Base-by-base conservation (phyloP, 2,797 vertebrate species). In the Adelosebastes latens region DNA sequence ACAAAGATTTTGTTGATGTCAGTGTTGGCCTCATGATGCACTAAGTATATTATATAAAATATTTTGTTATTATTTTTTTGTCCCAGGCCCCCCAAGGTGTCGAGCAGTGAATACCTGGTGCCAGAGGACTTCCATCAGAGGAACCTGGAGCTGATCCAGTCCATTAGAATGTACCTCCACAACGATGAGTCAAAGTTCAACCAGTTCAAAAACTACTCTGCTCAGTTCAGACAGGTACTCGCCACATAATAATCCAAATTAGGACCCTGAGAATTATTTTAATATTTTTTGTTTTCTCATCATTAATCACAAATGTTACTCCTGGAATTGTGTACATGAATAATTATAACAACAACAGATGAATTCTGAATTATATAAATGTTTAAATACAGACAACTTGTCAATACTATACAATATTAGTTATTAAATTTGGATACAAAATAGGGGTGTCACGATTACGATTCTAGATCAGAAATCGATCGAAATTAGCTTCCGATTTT, bases 171-270 rank as follows among this genome's bases (percentile, higher is more conserved):
- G 77, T 97, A 97, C 68, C 96, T 99, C 22, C 95, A 97, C 75
- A 96, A 98, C 0, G 97, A 99, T 0, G 97, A 99, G 93, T 96
- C 97, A 68, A 96, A 96, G 91, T 99, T 99, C 93, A 98, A 97
- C 86, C 94, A 97, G 88, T 99, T 99, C 84, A 99, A 97, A 92
- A 98, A 96, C 62, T 97, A 97, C 80, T 99, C 98, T 8, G 97
- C 98, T 62, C 97, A 99, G 82, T 99, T 99, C 94, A 95, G 99
- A 95, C 98, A 99, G 98, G 99, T 99, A 87, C 55, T 36, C 2
- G 0, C 13, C 16, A 10, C 5, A 27, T 13, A 31, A n/a, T 25
- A 3, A 16, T 34, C 11, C 24, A 42, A 34, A 16, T 13, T 4
- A 18, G 16, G 6, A 62, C n/a, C 6, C 16, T 55, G 8, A 24